Conservation (phyloP, 2,888 invertebrate genomes). For the Leptinotarsa haldemani region DNA sequence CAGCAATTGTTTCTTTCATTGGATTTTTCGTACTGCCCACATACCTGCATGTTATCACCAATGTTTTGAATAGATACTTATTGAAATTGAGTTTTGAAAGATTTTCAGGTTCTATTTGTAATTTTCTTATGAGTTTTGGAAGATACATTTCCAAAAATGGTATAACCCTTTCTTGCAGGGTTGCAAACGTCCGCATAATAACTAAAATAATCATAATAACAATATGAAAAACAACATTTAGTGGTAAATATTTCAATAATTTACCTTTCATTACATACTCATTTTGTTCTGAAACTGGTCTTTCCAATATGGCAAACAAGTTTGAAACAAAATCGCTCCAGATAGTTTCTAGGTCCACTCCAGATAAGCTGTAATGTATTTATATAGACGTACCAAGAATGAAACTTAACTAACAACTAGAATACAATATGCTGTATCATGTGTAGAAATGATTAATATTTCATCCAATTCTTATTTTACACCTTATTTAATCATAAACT, state of each 20-base stretch:
- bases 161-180: conserved; percentile 83
- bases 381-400: not conserved
- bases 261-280: conserved; percentile 96
- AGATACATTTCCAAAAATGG: conserved; percentile 84
- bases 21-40: too few relatives aligned
- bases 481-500: too few relatives aligned
- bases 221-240: too few relatives aligned
- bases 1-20: too few relatives aligned
- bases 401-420: too few relatives aligned
- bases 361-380: conserved; percentile 67
- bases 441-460: too few relatives aligned
- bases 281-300: conserved; percentile 87
- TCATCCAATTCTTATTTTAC: too few relatives aligned
- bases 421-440: too few relatives aligned
- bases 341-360: conserved; percentile 74
- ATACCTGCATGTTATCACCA: too few relatives aligned
- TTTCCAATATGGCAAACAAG: conserved; percentile 80
- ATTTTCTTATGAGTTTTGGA: conserved; percentile 85
- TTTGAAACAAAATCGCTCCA: conserved; percentile 78
- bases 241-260: not conserved
- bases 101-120: conserved; percentile 88
- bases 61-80: conserved; percentile 98
- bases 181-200: conserved; percentile 88
- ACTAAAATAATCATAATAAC: conserved; percentile 69
- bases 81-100: conserved; percentile 98